Evolutionary conservation across 2,797 vertebrate genomes (phyloP).

Genomic region (Sebastes iracundus): DNA sequence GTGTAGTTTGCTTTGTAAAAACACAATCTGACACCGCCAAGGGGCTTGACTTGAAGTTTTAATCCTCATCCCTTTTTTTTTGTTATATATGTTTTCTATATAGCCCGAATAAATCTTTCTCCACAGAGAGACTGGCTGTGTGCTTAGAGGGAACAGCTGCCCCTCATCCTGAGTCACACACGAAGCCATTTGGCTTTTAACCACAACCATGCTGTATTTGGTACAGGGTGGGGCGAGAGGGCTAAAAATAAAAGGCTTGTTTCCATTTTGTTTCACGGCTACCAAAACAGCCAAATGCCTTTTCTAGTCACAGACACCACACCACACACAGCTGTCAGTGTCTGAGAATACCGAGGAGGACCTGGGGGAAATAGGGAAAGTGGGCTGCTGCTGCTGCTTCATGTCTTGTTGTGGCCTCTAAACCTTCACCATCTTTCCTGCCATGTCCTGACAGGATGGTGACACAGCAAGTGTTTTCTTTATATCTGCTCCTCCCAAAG

Average conservation of each 20-base stretch:
- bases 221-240: conserved; percentile 23
- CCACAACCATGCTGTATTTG: conserved; percentile 30
- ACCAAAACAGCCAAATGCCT: conserved; percentile 1
- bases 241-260: conserved; percentile 59
- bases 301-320: not conserved
- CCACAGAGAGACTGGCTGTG: not conserved
- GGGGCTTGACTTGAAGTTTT: not conserved
- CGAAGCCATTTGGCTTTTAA: not conserved
- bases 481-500: too few relatives aligned
- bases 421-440: conserved; percentile 18
- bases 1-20: too few relatives aligned
- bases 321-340: conserved; percentile 41
- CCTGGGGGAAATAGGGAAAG: not conserved
- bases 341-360: conserved; percentile 8
- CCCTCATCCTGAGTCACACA: conserved; percentile 5
- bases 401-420: conserved; percentile 9
- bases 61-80: not conserved
- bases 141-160: not conserved
- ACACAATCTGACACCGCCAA: too few relatives aligned
- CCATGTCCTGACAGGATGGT: not conserved
- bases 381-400: not conserved
- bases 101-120: not conserved
- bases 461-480: not conserved
- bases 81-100: not conserved
- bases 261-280: conserved; percentile 11